Evolutionary conservation across 2,888 invertebrate genomes (phyloP).

Genomic region (Andrena camellia): DNA sequence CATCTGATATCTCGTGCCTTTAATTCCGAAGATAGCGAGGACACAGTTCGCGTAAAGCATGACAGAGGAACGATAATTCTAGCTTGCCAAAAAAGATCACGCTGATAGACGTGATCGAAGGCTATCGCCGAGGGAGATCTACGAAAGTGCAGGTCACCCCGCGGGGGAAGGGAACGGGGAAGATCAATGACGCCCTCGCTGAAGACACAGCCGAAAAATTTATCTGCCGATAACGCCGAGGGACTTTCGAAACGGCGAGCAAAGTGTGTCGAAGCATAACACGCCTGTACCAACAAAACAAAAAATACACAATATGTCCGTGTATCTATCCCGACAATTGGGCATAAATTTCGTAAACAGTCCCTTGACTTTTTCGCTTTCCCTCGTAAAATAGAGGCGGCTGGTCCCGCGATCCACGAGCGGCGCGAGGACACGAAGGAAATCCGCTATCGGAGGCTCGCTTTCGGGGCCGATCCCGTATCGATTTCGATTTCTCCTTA

Average conservation of each 20-base stretch:
- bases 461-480: slow-evolving; percentile 67
- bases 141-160: too few species aligned
- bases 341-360: slow-evolving; percentile 10
- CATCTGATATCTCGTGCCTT: not conserved
- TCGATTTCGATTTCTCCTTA: slow-evolving; percentile 77
- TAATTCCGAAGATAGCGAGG: not conserved
- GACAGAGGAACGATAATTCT: too few species aligned
- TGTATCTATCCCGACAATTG: not conserved
- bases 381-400: slow-evolving; percentile 33
- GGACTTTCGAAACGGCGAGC: not conserved
- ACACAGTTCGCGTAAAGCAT: too few species aligned
- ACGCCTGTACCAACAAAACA: too few species aligned
- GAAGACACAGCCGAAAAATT: not conserved
- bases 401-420: not conserved
- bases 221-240: not conserved
- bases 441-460: slow-evolving; percentile 47
- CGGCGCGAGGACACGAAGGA: slow-evolving; percentile 28
- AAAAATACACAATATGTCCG: not conserved
- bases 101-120: too few species aligned
- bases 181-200: not conserved
- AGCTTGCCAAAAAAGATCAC: not conserved
- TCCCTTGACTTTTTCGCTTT: slow-evolving; percentile 23
- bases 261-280: not conserved
- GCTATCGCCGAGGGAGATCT: too few species aligned
- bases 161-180: too few species aligned